Evolutionary conservation across 92 coral and sea anemone species (phyloP).

Genomic region (Epizoanthus illoricatus): DNA sequence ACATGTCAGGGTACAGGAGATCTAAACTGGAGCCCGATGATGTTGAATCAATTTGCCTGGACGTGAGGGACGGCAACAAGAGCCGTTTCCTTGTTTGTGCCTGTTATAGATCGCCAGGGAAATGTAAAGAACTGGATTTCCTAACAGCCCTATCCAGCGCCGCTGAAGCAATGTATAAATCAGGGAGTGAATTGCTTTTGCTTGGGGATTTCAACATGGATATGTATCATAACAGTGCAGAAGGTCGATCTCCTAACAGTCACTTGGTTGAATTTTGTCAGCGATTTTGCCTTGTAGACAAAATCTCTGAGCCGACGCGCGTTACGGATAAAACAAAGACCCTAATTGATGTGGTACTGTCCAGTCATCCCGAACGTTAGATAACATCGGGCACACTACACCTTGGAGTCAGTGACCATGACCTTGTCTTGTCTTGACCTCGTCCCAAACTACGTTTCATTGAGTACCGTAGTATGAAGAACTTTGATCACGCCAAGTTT

Average conservation of each 20-base stretch:
- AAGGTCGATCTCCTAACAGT: constrained; percentile 15
- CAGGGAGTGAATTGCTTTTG: constrained; percentile 23
- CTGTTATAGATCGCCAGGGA: background rate
- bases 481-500: too few relatives aligned
- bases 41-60: constrained; percentile 49
- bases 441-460: background rate
- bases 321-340: constrained; percentile 11
- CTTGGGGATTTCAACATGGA: constrained; percentile 7
- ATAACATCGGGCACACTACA: constrained; percentile 29
- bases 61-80: constrained; percentile 17
- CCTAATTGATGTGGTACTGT: constrained; percentile 41
- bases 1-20: constrained; percentile 40
- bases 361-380: constrained; percentile 38
- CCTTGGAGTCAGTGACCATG: constrained; percentile 32
- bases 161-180: constrained; percentile 31
- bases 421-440: constrained; percentile 28
- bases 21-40: constrained; percentile 46
- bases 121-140: constrained; percentile 38
- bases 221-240: background rate
- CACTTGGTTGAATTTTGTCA: constrained; percentile 26
- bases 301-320: constrained; percentile 3
- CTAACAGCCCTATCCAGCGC: constrained; percentile 29
- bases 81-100: constrained; percentile 1
- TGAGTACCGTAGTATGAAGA: constrained; percentile 16
- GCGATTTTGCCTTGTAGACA: constrained; percentile 34